Evolutionary conservation across 2,888 invertebrate species (phyloP).

Genomic region (Amphimallon solstitiale): DNA sequence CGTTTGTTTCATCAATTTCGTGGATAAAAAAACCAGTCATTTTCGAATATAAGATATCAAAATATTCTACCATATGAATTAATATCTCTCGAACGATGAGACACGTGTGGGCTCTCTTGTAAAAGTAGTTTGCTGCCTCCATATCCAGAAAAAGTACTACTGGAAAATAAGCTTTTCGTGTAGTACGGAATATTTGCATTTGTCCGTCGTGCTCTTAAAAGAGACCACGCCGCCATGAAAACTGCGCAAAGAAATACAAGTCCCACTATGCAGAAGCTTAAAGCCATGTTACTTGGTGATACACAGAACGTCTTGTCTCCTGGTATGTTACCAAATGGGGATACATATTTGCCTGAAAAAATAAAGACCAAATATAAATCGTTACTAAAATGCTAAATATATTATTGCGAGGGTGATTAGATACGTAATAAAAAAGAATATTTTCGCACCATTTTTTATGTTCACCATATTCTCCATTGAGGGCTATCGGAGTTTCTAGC

Average conservation of each 20-base stretch:
- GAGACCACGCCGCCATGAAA: constrained; percentile 74
- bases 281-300: constrained; percentile 80
- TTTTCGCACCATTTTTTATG: no score
- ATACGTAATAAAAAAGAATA: no score
- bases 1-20: neutral
- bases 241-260: constrained; percentile 78
- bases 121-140: constrained; percentile 70
- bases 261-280: constrained; percentile 78
- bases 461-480: no score
- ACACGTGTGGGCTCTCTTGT: constrained; percentile 71
- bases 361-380: no score
- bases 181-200: constrained; percentile 68
- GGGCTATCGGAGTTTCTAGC: no score
- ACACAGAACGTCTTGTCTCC: constrained; percentile 76
- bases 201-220: constrained; percentile 71
- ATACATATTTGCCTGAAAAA: constrained; percentile 24
- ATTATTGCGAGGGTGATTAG: no score
- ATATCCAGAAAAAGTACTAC: constrained; percentile 69
- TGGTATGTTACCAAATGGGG: constrained; percentile 60
- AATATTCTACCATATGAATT: constrained; percentile 47
- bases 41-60: constrained; percentile 27
- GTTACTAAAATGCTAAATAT: no score
- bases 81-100: constrained; percentile 57
- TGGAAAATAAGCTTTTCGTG: constrained; percentile 71
- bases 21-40: neutral